Percentiles rank a stretch among this genome's conserved stretches.
Evolutionary conservation across 2,113 vertebrate genomes (phyloP).

Genomic region (Amphilophus citrinellus): DNA sequence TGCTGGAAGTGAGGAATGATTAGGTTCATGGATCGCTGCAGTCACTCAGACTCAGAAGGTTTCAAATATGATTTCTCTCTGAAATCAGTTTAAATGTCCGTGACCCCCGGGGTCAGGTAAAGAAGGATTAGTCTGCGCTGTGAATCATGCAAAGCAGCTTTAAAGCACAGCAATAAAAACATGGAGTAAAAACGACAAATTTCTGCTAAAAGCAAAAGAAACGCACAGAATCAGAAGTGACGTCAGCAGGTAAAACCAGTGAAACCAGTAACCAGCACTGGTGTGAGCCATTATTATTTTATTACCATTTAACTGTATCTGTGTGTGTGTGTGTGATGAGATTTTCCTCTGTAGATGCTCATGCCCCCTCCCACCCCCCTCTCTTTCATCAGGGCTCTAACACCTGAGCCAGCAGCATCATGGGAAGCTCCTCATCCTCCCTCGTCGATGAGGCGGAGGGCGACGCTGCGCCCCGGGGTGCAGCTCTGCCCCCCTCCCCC

Average conservation of each 20-base stretch:
- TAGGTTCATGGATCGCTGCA: too few species aligned
- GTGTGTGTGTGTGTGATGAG: not conserved
- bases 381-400: slow-evolving; percentile 4
- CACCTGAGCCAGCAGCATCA: slow-evolving; percentile 48
- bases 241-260: not conserved
- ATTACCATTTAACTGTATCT: too few species aligned
- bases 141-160: not conserved
- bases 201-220: too few species aligned
- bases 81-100: too few species aligned
- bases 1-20: too few species aligned
- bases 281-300: too few species aligned
- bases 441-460: slow-evolving; percentile 42
- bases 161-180: not conserved
- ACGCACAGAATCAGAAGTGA: too few species aligned
- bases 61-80: too few species aligned
- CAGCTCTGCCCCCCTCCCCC: slow-evolving; percentile 57
- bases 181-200: too few species aligned
- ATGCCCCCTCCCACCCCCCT: not conserved
- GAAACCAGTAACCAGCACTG: not conserved
- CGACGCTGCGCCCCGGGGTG: slow-evolving; percentile 3
- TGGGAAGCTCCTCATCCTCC: slow-evolving; percentile 69
- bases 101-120: too few species aligned
- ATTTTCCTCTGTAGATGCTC: not conserved
- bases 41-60: too few species aligned
- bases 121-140: not conserved